phyloP scores from a whole-genome alignment of 2,113 vertebrate genomes.

The Petroica traversi region DNA sequence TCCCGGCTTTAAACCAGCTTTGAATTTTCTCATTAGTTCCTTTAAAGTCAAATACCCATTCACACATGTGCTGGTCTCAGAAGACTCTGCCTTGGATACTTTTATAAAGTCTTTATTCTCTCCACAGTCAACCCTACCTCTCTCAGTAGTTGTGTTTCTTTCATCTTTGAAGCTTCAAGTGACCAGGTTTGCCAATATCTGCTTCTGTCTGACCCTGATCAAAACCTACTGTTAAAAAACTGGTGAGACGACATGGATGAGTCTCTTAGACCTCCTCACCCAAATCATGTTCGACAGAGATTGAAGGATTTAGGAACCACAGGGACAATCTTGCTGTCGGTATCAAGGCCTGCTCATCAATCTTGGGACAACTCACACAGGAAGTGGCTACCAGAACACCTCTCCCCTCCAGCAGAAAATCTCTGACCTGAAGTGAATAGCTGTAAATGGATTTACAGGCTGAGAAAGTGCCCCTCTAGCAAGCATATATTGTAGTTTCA shows the following conservation, averaged over 20 bases:
- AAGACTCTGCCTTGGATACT: neutral
- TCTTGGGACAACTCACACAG: neutral
- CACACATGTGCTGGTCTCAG: neutral
- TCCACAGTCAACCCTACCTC: neutral
- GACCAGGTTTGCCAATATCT: neutral
- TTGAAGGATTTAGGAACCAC: neutral
- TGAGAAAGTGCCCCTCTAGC: neutral
- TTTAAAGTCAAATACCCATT: conserved; percentile 3
- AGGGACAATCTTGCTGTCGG: neutral
- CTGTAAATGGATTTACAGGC: neutral
- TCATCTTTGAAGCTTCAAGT: neutral
- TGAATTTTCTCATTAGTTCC: neutral
- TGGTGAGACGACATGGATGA: rapidly evolving
- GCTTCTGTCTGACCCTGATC: neutral
- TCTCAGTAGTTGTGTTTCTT: neutral
- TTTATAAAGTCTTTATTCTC: neutral
- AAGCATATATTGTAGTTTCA: neutral
- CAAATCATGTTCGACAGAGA: rapidly evolving
- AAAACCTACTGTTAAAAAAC: neutral
- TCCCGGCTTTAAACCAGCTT: neutral
- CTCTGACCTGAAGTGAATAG: neutral
- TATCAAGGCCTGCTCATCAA: neutral
- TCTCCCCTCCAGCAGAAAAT: neutral
- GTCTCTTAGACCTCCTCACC: neutral
- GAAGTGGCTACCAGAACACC: neutral